These are phyloP conservation scores for Cryptophagus acutangulus DNA, from an alignment of 2,888 invertebrate species.

Conservation along the genomic window DNA sequence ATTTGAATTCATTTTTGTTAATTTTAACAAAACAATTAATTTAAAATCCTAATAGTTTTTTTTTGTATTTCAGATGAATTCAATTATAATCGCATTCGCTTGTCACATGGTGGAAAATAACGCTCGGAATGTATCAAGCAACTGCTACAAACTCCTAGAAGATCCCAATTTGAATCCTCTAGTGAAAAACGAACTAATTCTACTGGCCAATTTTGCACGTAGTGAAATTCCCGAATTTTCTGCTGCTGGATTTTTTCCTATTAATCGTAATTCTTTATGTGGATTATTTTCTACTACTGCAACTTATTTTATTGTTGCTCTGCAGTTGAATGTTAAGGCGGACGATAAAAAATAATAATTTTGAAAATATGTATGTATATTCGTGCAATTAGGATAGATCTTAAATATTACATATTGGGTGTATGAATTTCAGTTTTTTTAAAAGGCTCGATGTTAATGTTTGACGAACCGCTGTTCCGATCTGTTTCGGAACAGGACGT, in stretches of 20 bases:
- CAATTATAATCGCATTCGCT: conserved; percentile 5
- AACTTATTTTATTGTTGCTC: conserved; percentile 8
- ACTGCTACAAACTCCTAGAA: conserved; percentile 3
- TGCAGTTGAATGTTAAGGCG: conserved; percentile 8
- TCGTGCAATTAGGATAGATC: too few relatives aligned
- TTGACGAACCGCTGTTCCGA: too few relatives aligned
- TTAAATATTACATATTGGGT: too few relatives aligned
- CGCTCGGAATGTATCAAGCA: background rate
- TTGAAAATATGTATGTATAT: too few relatives aligned
- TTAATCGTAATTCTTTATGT: conserved; percentile 2
- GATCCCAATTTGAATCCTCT: background rate
- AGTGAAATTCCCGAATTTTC: background rate
- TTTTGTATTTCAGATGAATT: conserved; percentile 4
- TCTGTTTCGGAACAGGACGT: too few relatives aligned
- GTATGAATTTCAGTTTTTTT: too few relatives aligned
- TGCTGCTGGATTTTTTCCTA: conserved; percentile 9
- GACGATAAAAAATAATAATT: too few relatives aligned
- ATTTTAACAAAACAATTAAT: too few relatives aligned
- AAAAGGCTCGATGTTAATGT: too few relatives aligned
- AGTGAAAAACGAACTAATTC: conserved; percentile 3
- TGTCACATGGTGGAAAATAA: background rate
- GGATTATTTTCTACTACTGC: conserved; percentile 4
- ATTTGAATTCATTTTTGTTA: too few relatives aligned
- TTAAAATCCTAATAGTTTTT: too few relatives aligned
- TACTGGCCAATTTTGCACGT: conserved; percentile 5